Base-by-base conservation (phyloP, 2,888 invertebrate species). In the Drosophila lutescens region DNA sequence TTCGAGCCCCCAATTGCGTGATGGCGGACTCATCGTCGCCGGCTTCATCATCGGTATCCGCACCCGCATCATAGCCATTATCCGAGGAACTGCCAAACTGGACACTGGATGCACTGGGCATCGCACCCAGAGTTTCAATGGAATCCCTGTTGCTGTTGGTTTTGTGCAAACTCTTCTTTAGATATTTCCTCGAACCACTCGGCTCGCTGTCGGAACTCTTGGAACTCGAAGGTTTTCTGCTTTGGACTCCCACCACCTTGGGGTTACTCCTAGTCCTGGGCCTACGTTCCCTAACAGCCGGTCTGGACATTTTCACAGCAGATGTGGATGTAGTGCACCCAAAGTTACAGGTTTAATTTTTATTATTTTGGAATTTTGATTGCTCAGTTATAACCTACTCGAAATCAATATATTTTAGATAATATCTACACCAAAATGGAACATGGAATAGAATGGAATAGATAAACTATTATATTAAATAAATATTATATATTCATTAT, bases 41-140 rank as follows among this genome's bases (percentile, higher is more conserved):
- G 9, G n/a, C 20, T n/a, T n/a, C n/a, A 32, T 53, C 58, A 54
- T 54, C 59, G 23, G 23, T 41, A 7, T 54, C 30, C 41, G 13
- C 2, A 13, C 46, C 46, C 12, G 13, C 58, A 12, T 32, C 50
- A 12, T 20, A 20, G 0, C 12, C 30, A 8, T n/a, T 10, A 3
- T 51, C 51, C 32, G n/a, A 9, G 5, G 2, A 15, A 36, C 20
- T n/a, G 13, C 10, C 2, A 7, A 38, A 30, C 13, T 50, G 57
- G 1, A 17, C 15, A 17, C 15, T 56, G 15, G 23, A 36, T 2
- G 9, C 9, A 26, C 17, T 6, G 7, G 36, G 15, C 15, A 26
- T 15, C 5, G 12, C 12, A 0, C 4, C 32, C 20, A 41, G 7
- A 4, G n/a, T 13, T 5, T 53, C 30, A 2, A 12, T 9, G 1